Evolutionary conservation across 1,140 invertebrate genomes (phyloP), one percentile per base, ranked within the genome.

Genomic region (Cepaea nemoralis): DNA sequence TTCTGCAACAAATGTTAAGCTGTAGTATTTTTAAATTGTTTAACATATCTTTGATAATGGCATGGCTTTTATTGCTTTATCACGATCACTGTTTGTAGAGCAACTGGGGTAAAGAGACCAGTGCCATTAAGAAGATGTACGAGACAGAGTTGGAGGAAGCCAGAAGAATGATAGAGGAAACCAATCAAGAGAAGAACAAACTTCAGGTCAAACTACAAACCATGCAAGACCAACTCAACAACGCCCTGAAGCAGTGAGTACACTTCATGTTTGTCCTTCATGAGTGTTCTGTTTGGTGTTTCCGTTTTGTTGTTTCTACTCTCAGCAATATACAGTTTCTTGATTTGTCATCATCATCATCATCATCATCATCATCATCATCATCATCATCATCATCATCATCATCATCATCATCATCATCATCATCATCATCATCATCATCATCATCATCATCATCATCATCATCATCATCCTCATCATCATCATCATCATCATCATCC

Each of bases 101-200:
- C 39, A 89, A 92, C 85, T 93, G 91, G 90, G 93, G 93, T 33
- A 90, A 91, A 79, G 92, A 93, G 86, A 91, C 92, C 0, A 86
- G 82, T 66, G 90, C 87, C 77, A 89, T 93, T 74, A 92, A 92
- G 85, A 87, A 89, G 42, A 92, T 93, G 90, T 93, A 92, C 85
- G 93, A 93, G 73, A 88, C 87, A n/a, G 93, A 93, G 80, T 80
- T 93, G 80, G 81, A 86, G 16, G 88, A 91, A 63, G 88, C 88
- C 8, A 75, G 90, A 24, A 85, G 88, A 50, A 81, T 90, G 33
- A 88, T 91, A 67, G 90, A 92, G 80, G 89, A 91, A 66, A 85
- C 88, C 0, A 89, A 86, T 77, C 87, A 89, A 74, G 88, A 90
- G 35, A 91, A 91, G 78, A 85, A 85, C n/a, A 85, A 85, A 39